Conservation (phyloP, 92 coral and sea anemone genomes). For the Heteractis magnifica region DNA sequence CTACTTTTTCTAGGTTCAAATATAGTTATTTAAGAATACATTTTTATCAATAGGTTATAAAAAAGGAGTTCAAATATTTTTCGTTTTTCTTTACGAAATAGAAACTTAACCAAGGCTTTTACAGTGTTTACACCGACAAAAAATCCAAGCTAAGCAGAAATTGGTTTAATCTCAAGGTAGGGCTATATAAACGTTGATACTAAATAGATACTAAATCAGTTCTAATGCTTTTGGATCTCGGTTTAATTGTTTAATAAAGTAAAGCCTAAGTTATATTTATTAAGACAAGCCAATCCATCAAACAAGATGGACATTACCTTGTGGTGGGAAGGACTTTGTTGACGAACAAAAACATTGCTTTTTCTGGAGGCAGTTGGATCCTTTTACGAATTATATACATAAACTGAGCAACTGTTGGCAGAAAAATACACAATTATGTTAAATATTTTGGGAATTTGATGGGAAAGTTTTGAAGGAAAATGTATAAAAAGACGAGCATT, state of each 20-base stretch:
- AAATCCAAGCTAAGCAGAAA: not conserved
- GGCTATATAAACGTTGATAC: not conserved
- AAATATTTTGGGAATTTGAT: not conserved
- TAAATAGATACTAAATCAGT: not conserved
- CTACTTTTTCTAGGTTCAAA: no score
- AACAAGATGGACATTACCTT: slow-evolving; percentile 52
- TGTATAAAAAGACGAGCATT: not conserved
- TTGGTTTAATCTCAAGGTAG: not conserved
- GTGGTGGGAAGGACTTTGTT: slow-evolving; percentile 98
- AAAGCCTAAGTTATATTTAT: not conserved
- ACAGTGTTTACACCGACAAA: not conserved
- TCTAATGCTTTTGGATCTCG: not conserved
- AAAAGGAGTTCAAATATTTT: not conserved
- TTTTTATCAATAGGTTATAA: no score
- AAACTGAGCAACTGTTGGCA: slow-evolving; percentile 88
- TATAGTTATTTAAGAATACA: no score
- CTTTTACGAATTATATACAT: slow-evolving; percentile 99
- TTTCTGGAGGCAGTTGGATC: slow-evolving; percentile 98
- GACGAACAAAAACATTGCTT: slow-evolving; percentile 98
- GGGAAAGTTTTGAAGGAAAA: not conserved
- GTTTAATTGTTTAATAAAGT: not conserved
- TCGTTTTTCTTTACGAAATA: not conserved
- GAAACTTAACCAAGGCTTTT: no score
- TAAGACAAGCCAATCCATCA: not conserved
- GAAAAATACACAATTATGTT: not conserved